phyloP scores from a whole-genome alignment of 2,888 invertebrate species.

The Agrenia bidenticulata region DNA sequence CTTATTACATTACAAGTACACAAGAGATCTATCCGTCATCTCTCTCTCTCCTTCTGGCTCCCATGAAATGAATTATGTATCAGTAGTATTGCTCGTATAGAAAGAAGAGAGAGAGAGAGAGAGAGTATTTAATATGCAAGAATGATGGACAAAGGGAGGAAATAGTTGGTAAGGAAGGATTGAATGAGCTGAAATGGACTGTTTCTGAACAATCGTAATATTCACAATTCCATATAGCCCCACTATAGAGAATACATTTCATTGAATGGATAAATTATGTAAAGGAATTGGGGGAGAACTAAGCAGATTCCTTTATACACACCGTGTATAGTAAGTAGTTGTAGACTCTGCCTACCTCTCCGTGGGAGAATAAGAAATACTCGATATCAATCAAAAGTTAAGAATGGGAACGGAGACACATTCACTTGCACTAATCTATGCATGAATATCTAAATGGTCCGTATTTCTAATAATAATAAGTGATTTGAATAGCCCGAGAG shows the following conservation, averaged over 20 bases:
- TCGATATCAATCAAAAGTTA: conserved; percentile 24
- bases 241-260: neutral
- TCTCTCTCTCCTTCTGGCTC: neutral
- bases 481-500: conserved; percentile 11
- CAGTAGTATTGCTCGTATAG: no score
- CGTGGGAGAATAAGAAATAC: conserved; percentile 19
- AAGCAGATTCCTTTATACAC: conserved; percentile 5
- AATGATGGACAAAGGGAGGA: conserved; percentile 16
- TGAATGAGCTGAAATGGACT: conserved; percentile 4
- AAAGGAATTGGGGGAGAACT: conserved; percentile 13
- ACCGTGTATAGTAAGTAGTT: neutral
- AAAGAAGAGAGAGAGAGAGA: no score
- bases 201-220: conserved; percentile 2
- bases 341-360: neutral
- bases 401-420: conserved; percentile 17
- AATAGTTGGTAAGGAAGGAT: neutral
- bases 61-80: conserved; percentile 11
- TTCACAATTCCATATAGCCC: no score
- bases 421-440: conserved; percentile 7
- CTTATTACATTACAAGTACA: no score
- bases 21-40: neutral
- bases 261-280: conserved; percentile 17
- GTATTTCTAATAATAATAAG: conserved; percentile 9
- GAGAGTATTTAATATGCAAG: conserved; percentile 30
- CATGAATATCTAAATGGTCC: conserved; percentile 17